These are phyloP conservation scores for Cheilinus undulatus DNA, from an alignment of 2,113 vertebrate genomes.

Conservation along the genomic window DNA sequence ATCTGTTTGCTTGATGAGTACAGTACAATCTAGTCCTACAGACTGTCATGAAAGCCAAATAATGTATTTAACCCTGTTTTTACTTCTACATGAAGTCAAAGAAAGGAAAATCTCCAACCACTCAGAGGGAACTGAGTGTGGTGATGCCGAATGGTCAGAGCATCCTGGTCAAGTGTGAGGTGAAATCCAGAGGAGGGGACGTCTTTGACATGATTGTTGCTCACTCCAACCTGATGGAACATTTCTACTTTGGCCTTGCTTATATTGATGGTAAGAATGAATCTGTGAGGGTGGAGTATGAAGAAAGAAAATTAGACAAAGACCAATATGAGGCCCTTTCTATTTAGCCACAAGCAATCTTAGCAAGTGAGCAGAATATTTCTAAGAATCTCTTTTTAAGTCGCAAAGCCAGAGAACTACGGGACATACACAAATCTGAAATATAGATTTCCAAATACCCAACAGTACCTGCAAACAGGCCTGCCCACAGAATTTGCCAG, in stretches of 20 bases:
- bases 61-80: not conserved
- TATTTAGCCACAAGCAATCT: too few relatives aligned
- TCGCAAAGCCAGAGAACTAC: too few relatives aligned
- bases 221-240: slow-evolving; percentile 87
- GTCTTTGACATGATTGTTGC: slow-evolving; percentile 88
- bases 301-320: not conserved
- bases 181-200: slow-evolving; percentile 86
- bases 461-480: too few relatives aligned
- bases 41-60: not conserved
- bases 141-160: slow-evolving; percentile 89
- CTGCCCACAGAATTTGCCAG: too few relatives aligned
- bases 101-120: slow-evolving; percentile 87
- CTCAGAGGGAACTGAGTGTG: slow-evolving; percentile 87
- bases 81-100: slow-evolving; percentile 80
- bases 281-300: not conserved
- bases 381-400: too few relatives aligned
- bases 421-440: too few relatives aligned
- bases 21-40: too few relatives aligned
- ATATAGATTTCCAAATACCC: too few relatives aligned
- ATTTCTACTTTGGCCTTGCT: slow-evolving; percentile 92
- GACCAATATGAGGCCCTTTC: too few relatives aligned
- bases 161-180: slow-evolving; percentile 90
- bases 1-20: too few relatives aligned
- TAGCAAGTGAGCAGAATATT: too few relatives aligned
- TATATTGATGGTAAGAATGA: slow-evolving; percentile 85